Base-by-base conservation (phyloP, 2,797 vertebrate genomes). In the Molothrus ater region DNA sequence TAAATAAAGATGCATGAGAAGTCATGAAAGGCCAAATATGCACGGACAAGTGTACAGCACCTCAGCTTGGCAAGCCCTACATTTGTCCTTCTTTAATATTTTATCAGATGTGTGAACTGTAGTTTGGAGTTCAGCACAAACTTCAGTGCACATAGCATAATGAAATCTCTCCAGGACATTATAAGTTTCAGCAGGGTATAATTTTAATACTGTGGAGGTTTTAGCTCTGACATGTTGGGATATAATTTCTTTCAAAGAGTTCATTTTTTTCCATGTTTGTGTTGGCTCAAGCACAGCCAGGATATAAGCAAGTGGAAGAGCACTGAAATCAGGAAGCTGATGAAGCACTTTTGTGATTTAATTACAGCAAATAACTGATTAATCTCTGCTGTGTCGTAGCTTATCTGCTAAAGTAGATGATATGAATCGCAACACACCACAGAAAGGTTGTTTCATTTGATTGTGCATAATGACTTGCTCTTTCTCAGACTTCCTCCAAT, bases 1-100 rank as follows among this genome's bases (percentile, higher is more conserved):
- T 92, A 96, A 97, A 95, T 96, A 96, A 92, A 89, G 80, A 94
- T 86, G 81, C 92, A 86, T 53, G 43, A 59, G 96, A 93, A 95
- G 92, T 95, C 95, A 92, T 53, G 81, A 95, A 96, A 97, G 97
- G 97, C 97, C 96, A 97, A 96, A 91, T 95, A 91, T 71, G 65
- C 94, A 97, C 12, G 94, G 97, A 96, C 96, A 96, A 96, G 87
- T 95, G 92, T 95, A 85, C 83, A 93, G 87, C 88, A 95, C 86
- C 80, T 97, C 94, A 80, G 86, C 92, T 94, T 79, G 65, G 96
- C 74, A 92, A 96, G 91, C 68, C 93, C 92, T 95, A 89, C 72
- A 79, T 94, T 95, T 92, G 90, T 92, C 95, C 96, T 96, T 91
- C 92, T 91, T 95, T 86, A 96, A 95, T 95, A 95, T 95, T 96